A percentile compares a stretch with the other conserved stretches of the same genome.
phyloP scores from a whole-genome alignment of 2,888 invertebrate genomes.

The Chesias legatella region DNA sequence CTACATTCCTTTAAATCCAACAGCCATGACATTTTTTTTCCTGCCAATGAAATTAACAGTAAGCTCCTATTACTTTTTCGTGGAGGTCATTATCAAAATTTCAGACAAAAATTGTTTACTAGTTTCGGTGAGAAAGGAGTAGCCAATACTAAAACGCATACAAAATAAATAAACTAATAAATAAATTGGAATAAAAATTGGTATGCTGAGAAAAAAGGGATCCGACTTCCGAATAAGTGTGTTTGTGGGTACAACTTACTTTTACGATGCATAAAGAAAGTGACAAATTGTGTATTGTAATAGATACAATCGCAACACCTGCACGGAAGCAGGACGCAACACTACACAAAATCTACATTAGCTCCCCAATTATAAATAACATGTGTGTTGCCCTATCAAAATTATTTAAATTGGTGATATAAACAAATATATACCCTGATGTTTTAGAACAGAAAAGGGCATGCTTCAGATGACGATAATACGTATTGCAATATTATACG shows the following conservation, averaged over 20 bases:
- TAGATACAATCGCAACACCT: constrained; percentile 70
- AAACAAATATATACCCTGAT: constrained; percentile 18
- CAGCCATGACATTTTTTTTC: no score
- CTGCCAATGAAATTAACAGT: no score
- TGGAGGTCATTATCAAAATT: no score
- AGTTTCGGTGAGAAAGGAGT: no score
- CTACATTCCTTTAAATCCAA: no score
- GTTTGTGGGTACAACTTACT: background rate
- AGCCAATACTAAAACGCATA: no score
- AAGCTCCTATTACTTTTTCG: no score
- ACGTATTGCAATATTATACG: no score
- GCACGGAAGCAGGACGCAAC: constrained; percentile 63
- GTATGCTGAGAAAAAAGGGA: constrained; percentile 18
- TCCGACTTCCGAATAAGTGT: no score
- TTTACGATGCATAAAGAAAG: constrained; percentile 39
- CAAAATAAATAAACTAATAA: no score
- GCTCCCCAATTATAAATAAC: constrained; percentile 45
- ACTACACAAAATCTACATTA: constrained; percentile 76
- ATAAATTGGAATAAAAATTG: background rate
- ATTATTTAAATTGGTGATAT: constrained; percentile 25
- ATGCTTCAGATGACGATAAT: no score
- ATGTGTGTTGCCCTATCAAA: constrained; percentile 38
- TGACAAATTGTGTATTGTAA: constrained; percentile 54
- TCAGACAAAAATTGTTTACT: no score
- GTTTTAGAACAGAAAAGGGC: background rate